Evolutionary conservation across 2,113 vertebrate genomes (phyloP).

Genomic region (Pteropus alecto): DNA sequence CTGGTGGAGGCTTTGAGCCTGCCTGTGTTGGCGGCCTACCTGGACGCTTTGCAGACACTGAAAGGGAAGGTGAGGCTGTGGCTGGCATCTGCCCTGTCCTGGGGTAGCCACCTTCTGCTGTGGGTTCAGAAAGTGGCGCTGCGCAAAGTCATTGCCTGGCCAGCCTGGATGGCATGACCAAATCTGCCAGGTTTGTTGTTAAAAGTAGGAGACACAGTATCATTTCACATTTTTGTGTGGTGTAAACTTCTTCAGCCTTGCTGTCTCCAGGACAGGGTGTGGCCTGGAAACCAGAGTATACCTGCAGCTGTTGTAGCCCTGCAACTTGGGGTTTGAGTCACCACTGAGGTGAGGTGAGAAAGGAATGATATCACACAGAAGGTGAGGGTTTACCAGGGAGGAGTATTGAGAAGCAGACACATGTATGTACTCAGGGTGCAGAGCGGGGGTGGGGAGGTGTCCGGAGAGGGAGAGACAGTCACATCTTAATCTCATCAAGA

Average conservation of each 20-base stretch:
- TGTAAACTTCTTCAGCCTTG: not conserved
- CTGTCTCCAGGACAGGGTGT: constrained; percentile 2
- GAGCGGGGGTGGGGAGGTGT: not conserved
- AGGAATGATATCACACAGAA: not conserved
- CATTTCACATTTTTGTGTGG: not conserved
- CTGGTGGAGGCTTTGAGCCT: constrained; percentile 96
- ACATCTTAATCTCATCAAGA: not conserved
- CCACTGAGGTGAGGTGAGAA: not conserved
- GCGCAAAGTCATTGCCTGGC: not conserved
- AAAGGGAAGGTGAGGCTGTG: constrained; percentile 92
- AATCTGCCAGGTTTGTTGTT: not conserved
- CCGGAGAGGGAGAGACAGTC: not conserved
- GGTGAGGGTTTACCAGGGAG: not conserved
- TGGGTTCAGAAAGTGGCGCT: not conserved
- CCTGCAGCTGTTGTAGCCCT: not conserved
- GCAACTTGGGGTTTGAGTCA: constrained; percentile 11
- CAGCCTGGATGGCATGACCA: not conserved
- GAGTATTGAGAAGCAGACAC: not conserved
- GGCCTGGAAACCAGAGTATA: not conserved
- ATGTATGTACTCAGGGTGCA: not conserved
- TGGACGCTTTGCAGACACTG: constrained; percentile 97
- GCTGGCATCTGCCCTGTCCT: not conserved
- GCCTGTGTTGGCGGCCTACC: constrained; percentile 94
- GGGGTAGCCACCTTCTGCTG: not conserved
- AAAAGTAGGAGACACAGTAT: not conserved